Conservation (phyloP, 2,888 invertebrate species). For the Meteorus colon region DNA sequence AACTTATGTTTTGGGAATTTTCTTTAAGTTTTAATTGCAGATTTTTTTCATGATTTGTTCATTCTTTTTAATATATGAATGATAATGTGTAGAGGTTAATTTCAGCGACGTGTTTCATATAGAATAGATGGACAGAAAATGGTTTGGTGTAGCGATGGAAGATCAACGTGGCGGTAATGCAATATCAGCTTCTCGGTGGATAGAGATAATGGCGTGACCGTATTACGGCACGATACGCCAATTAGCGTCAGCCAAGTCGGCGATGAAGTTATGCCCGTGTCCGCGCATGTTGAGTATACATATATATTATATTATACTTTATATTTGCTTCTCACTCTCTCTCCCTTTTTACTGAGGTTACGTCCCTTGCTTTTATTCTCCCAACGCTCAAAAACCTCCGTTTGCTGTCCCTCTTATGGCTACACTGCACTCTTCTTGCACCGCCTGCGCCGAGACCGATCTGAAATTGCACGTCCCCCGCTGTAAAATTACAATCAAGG, state of each 20-base stretch:
- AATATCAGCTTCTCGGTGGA: conserved; percentile 60
- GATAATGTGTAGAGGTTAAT: conserved; percentile 13
- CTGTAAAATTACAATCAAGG: conserved; percentile 55
- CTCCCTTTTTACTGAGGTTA: conserved; percentile 23
- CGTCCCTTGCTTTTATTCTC: conserved; percentile 3
- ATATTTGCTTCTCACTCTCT: conserved; percentile 28
- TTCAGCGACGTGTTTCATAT: conserved; percentile 15
- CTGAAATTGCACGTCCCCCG: conserved; percentile 49
- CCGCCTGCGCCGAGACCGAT: conserved; percentile 44
- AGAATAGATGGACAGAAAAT: conserved; percentile 1
- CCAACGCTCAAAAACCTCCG: background rate
- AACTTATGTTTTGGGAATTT: too few relatives aligned
- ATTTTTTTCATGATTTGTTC: background rate
- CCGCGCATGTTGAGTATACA: conserved; percentile 43
- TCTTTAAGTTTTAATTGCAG: too few relatives aligned
- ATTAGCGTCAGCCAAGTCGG: conserved; percentile 63
- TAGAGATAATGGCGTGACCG: conserved; percentile 65
- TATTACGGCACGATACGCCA: conserved; percentile 66
- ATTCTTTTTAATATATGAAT: background rate
- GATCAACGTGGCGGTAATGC: conserved; percentile 62
- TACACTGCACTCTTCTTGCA: conserved; percentile 27
- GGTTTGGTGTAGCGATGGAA: background rate
- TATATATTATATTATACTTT: conserved; percentile 30
- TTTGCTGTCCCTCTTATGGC: background rate
- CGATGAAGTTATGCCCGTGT: conserved; percentile 58